These are phyloP conservation scores for Pterostichus madidus DNA, from an alignment of 2,888 invertebrate species.

Conservation along the genomic window DNA sequence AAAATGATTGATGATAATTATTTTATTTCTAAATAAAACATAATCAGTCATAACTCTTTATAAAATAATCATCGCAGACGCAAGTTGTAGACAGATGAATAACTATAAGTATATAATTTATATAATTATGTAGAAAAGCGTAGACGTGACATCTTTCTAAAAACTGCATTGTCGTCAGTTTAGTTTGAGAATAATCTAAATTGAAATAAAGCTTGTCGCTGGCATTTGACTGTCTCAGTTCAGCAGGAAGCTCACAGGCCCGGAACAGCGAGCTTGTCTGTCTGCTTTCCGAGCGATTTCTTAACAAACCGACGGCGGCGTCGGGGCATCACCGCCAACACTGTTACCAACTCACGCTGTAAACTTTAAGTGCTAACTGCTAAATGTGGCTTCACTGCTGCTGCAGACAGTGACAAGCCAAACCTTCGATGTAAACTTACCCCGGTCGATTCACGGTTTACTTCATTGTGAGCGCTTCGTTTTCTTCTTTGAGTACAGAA, in stretches of 20 bases:
- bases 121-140: constrained; percentile 5
- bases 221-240: constrained; percentile 32
- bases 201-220: constrained; percentile 5
- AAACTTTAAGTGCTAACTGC: constrained; percentile 53
- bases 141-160: too few species aligned
- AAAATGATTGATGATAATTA: too few species aligned
- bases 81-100: too few species aligned
- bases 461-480: too few species aligned
- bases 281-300: constrained; percentile 50
- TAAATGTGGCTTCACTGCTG: constrained; percentile 31
- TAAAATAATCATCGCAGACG: too few species aligned
- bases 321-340: constrained; percentile 11
- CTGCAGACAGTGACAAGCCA: constrained; percentile 32
- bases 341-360: constrained; percentile 34
- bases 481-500: too few species aligned
- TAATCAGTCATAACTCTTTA: too few species aligned
- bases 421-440: constrained; percentile 23
- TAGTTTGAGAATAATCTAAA: not conserved
- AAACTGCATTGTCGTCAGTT: constrained; percentile 24
- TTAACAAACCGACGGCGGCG: constrained; percentile 51
- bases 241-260: not conserved
- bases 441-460: too few species aligned
- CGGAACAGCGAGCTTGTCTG: constrained; percentile 33
- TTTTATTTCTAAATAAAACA: too few species aligned
- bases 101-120: not conserved